A percentile compares a stretch with the other conserved stretches of the same genome.
phyloP scores from a whole-genome alignment of 2,888 invertebrate species.

The Pollenia labialis region DNA sequence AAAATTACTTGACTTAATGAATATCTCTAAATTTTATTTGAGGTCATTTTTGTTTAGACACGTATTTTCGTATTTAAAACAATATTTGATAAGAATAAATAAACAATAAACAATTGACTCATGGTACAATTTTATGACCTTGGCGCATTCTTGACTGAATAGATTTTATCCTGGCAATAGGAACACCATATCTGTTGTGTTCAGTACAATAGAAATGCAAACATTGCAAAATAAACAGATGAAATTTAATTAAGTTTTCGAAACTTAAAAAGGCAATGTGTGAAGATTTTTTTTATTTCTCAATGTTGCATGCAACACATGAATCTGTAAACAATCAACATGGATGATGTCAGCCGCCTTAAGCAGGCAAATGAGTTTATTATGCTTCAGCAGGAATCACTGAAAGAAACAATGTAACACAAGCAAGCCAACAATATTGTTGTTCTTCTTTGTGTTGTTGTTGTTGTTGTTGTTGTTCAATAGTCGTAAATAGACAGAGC shows the following conservation, averaged over 20 bases:
- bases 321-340: slow-evolving; percentile 27
- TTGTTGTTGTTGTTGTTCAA: slow-evolving; percentile 7
- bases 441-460: too few species aligned
- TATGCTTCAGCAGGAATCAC: slow-evolving; percentile 58
- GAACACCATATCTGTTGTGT: slow-evolving; percentile 5
- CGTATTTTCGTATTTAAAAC: slow-evolving; percentile 44
- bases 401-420: slow-evolving; percentile 24
- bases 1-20: not conserved
- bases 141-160: slow-evolving; percentile 32
- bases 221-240: slow-evolving; percentile 74
- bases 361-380: slow-evolving; percentile 52
- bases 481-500: slow-evolving; percentile 50
- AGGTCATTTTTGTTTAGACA: slow-evolving; percentile 53
- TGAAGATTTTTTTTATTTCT: slow-evolving; percentile 7
- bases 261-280: slow-evolving; percentile 41
- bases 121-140: slow-evolving; percentile 56
- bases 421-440: not conserved
- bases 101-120: slow-evolving; percentile 52
- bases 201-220: slow-evolving; percentile 34
- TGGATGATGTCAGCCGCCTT: slow-evolving; percentile 57
- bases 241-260: slow-evolving; percentile 79
- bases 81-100: slow-evolving; percentile 43
- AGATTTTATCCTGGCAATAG: not conserved
- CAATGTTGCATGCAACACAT: slow-evolving; percentile 40
- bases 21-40: not conserved